These are phyloP conservation scores for Chaenodraco wilsoni DNA, from an alignment of 2,797 vertebrate species.

Conservation along the genomic window DNA sequence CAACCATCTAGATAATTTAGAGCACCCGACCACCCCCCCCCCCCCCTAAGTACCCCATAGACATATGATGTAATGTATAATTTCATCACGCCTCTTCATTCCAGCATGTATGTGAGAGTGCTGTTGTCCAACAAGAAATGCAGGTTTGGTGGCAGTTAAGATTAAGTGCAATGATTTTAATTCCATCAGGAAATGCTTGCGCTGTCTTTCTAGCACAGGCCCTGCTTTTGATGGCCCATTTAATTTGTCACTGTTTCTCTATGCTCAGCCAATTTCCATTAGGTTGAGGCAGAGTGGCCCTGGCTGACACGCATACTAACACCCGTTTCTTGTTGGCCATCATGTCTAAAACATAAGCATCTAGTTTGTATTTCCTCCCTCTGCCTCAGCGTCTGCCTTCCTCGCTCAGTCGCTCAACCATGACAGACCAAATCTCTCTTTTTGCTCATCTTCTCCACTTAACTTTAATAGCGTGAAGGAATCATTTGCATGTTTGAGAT, in stretches of 20 bases:
- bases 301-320: conserved; percentile 56
- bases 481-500: conserved; percentile 73
- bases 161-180: conserved; percentile 66
- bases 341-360: conserved; percentile 65
- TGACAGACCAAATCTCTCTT: conserved; percentile 64
- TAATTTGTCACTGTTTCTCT: conserved; percentile 73
- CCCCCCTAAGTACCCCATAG: not conserved
- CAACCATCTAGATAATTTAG: not conserved
- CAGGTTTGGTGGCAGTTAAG: conserved; percentile 49
- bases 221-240: conserved; percentile 64
- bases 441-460: conserved; percentile 64
- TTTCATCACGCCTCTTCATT: conserved; percentile 17
- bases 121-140: conserved; percentile 47
- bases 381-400: conserved; percentile 39
- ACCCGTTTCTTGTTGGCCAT: conserved; percentile 66
- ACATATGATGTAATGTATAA: conserved; percentile 2
- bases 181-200: conserved; percentile 61
- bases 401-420: conserved; percentile 54
- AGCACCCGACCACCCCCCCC: not conserved
- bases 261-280: conserved; percentile 71
- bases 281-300: conserved; percentile 54
- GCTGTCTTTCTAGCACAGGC: conserved; percentile 49
- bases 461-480: conserved; percentile 68
- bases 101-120: conserved; percentile 13
- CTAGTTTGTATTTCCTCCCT: conserved; percentile 68